These are phyloP conservation scores for Drosophila sulfurigaster DNA, from an alignment of 1,140 invertebrate genomes.

Conservation along the genomic window DNA sequence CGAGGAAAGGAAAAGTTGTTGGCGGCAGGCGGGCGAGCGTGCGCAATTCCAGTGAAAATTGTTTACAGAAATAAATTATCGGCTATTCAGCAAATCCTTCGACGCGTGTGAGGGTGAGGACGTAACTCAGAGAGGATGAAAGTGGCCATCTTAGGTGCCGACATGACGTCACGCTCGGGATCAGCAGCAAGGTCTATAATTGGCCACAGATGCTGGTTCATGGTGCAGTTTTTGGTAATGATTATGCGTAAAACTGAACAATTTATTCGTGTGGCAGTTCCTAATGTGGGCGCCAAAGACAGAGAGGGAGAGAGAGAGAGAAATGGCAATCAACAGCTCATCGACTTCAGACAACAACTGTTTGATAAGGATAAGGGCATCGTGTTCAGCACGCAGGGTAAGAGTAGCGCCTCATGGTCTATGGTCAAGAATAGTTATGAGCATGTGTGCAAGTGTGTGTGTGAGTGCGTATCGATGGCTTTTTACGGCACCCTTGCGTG, in stretches of 20 bases:
- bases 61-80: conserved; percentile 78
- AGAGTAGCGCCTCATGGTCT: not conserved
- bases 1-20: conserved; percentile 25
- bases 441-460: not conserved
- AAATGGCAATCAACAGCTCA: conserved; percentile 74
- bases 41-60: conserved; percentile 68
- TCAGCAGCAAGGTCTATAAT: conserved; percentile 48
- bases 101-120: not conserved
- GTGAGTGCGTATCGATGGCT: conserved; percentile 48
- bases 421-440: conserved; percentile 29
- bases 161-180: conserved; percentile 70
- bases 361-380: conserved; percentile 63
- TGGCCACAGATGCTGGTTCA: conserved; percentile 72
- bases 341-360: conserved; percentile 49
- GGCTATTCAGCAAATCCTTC: conserved; percentile 67
- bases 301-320: not conserved
- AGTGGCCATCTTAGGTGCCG: conserved; percentile 43
- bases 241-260: conserved; percentile 63
- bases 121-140: not conserved
- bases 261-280: conserved; percentile 28
- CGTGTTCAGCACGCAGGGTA: conserved; percentile 15
- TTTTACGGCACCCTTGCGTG: conserved; percentile 46
- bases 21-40: conserved; percentile 17
- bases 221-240: conserved; percentile 55
- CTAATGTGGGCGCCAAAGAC: conserved; percentile 61